phyloP scores from a whole-genome alignment of 2,113 vertebrate genomes.

The Calonectris borealis region DNA sequence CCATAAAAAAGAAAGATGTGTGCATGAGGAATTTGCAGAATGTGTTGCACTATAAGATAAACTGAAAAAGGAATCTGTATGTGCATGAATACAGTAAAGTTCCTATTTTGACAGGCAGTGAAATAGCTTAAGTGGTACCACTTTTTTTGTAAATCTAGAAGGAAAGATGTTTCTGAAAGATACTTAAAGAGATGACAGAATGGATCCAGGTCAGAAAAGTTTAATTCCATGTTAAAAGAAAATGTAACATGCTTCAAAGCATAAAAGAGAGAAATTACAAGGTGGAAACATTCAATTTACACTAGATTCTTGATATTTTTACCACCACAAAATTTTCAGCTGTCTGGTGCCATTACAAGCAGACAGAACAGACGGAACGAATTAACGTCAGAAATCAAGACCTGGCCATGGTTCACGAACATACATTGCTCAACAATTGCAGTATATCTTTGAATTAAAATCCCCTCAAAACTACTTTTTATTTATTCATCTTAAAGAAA shows the following conservation, averaged over 20 bases:
- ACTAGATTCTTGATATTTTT: background rate
- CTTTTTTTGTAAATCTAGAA: background rate
- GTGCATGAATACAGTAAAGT: background rate
- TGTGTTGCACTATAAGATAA: slow-evolving; percentile 45
- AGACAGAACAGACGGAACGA: background rate
- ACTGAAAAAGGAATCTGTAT: slow-evolving; percentile 54
- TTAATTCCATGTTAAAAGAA: slow-evolving; percentile 32
- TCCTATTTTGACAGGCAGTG: slow-evolving; percentile 3
- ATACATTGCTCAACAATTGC: background rate
- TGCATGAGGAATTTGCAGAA: slow-evolving; percentile 53
- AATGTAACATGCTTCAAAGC: slow-evolving; percentile 10
- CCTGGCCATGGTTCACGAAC: background rate
- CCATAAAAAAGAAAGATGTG: slow-evolving; percentile 68
- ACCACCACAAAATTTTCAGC: background rate
- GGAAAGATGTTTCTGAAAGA: background rate
- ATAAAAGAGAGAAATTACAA: background rate
- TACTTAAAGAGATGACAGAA: background rate
- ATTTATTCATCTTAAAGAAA: background rate
- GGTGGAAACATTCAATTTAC: slow-evolving; percentile 3
- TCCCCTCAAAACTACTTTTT: background rate
- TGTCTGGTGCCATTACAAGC: background rate
- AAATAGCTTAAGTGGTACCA: background rate
- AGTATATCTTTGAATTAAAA: background rate
- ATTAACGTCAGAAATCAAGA: background rate
- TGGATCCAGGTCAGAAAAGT: background rate